Conservation (phyloP, 2,113 vertebrate species). For the Monarcha castaneiventris region DNA sequence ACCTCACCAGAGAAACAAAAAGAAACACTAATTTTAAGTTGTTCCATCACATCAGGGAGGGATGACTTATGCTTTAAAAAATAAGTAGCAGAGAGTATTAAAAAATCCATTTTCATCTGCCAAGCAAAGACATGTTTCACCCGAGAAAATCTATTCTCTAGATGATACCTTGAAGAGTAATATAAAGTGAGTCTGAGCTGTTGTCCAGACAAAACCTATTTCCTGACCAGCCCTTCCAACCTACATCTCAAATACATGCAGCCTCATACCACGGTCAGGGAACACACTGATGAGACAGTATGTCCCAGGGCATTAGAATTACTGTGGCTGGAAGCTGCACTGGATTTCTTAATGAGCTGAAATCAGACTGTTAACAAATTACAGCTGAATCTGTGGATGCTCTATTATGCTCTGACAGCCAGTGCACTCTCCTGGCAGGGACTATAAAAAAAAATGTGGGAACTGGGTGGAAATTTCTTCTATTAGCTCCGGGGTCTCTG, state of each 20-base stretch:
- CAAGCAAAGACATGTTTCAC: neutral
- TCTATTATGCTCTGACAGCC: neutral
- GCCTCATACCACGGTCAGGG: neutral
- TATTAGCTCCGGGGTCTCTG: neutral
- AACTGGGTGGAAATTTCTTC: neutral
- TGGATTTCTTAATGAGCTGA: neutral
- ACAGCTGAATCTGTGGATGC: neutral
- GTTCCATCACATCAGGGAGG: neutral
- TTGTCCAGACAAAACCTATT: neutral
- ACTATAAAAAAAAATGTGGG: neutral
- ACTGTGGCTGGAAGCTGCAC: neutral
- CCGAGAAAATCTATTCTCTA: neutral
- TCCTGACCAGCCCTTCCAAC: neutral
- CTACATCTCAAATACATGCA: neutral
- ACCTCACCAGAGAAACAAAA: neutral
- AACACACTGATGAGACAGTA: neutral
- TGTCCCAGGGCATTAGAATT: neutral
- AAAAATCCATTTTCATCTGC: neutral
- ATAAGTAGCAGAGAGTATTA: neutral
- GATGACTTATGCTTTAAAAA: neutral
- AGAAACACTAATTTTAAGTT: neutral
- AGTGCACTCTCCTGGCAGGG: neutral
- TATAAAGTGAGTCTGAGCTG: neutral
- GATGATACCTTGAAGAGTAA: neutral
- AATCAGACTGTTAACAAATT: neutral